Evolutionary conservation across 1,140 invertebrate genomes (phyloP), one percentile per base, ranked within the genome.

Genomic region (Bombus difficillimus): DNA sequence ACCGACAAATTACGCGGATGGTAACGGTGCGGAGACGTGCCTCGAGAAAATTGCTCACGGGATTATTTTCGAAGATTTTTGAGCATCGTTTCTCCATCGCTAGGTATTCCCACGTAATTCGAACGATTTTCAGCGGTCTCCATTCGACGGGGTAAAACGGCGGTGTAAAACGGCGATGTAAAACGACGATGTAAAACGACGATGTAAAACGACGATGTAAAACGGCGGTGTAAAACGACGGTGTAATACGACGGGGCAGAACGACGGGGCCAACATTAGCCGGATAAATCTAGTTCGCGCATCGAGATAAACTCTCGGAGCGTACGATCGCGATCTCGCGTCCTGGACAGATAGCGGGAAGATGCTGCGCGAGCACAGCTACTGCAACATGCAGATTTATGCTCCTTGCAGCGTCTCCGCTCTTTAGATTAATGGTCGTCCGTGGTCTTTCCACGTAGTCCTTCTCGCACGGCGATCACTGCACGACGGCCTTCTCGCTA

Each of bases 301-400:
- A 28, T 69, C 79, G 53, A 91, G 91, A 93, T 93, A 93, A 93
- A 88, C 77, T 68, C 77, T 78, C 85, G 72, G 73, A 66, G 80
- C 47, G 68, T 89, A 89, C 86, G 85, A 91, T 89, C 89, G 72
- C 71, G 89, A 74, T 13, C 88, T 91, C 90, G 76, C 71, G 25
- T 79, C 71, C 41, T 72, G 82, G 64, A 71, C 41, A 28, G 10
- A 75, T 53, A 47, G 34, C 34, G 34, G 41, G 69, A 78, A 84
- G 69, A 32, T 66, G 53, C 53, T 41, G 64, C n/a, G 43, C 39
- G 62, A 25, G 74, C 73, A 41, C 39, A 78, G 86, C 90, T 89
- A 92, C 90, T 78, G 92, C 85, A 89, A 83, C 89, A 92, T 92
- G 92, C 79, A 91, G 91, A 93, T 93, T 92, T 92, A 92, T 91